Evolutionary conservation across 2,888 invertebrate genomes (phyloP).

Genomic region (Furcula furcula): DNA sequence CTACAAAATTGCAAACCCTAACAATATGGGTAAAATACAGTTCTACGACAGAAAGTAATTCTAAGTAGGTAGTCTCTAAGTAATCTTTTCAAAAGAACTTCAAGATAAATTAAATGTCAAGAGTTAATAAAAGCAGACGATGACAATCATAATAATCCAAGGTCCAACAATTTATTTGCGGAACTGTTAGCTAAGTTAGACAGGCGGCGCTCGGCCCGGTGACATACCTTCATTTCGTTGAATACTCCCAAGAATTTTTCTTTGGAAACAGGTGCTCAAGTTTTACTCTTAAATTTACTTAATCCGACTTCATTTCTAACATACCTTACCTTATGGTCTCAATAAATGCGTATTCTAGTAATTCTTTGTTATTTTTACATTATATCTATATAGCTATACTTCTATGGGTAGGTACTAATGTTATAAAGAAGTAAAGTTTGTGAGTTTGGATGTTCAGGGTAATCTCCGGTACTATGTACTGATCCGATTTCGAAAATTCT

Average conservation of each 20-base stretch:
- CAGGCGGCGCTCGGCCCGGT: slow-evolving; percentile 7
- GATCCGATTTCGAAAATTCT: no score
- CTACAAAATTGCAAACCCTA: not conserved
- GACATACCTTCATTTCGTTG: slow-evolving; percentile 16
- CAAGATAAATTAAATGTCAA: not conserved
- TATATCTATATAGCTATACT: no score
- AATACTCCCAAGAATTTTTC: slow-evolving; percentile 14
- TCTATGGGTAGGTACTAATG: no score
- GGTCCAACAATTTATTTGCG: slow-evolving; percentile 11
- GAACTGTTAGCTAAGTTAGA: slow-evolving; percentile 13
- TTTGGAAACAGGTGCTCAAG: slow-evolving; percentile 15
- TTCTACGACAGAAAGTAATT: no score
- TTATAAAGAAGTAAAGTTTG: no score
- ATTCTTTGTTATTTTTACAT: no score
- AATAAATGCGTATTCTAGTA: not conserved
- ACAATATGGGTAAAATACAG: no score
- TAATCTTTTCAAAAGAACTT: not conserved
- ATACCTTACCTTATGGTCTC: not conserved
- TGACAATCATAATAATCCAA: slow-evolving; percentile 8
- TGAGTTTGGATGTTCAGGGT: no score
- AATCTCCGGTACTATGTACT: no score
- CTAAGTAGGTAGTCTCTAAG: no score
- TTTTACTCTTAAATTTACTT: slow-evolving; percentile 24
- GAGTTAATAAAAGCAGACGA: not conserved
- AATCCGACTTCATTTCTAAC: not conserved